These are phyloP conservation scores for Dromiciops gliroides DNA, from an alignment of 2,113 vertebrate species.

Conservation along the genomic window DNA sequence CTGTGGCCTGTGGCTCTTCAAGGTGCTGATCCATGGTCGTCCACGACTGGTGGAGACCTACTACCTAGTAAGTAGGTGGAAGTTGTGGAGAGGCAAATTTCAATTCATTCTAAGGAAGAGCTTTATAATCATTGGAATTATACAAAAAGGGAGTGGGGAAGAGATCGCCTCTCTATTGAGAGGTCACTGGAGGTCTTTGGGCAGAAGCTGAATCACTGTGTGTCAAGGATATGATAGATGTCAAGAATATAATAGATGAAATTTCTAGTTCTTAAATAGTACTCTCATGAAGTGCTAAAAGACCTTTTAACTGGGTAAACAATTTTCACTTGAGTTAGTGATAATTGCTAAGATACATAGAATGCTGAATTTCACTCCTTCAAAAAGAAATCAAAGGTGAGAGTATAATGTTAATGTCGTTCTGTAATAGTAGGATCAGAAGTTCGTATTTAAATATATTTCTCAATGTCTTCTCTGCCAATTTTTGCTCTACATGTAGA, in stretches of 20 bases:
- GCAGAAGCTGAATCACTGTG: background rate
- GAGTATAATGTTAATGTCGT: background rate
- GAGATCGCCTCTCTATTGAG: background rate
- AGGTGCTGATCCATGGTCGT: too few relatives aligned
- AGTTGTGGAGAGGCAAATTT: background rate
- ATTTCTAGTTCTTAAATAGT: background rate
- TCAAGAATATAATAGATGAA: background rate
- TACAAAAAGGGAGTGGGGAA: background rate
- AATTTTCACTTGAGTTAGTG: background rate
- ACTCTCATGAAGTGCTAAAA: background rate
- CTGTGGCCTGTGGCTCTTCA: too few relatives aligned
- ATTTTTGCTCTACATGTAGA: background rate
- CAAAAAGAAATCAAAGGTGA: background rate
- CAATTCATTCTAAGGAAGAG: background rate
- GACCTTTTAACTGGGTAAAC: background rate
- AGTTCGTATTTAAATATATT: background rate
- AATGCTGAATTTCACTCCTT: background rate
- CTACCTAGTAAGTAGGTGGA: background rate
- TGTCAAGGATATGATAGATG: background rate
- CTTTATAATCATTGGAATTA: background rate
- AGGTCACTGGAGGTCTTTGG: background rate
- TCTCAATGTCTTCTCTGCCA: background rate
- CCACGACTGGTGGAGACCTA: too few relatives aligned
- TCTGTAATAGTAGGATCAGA: constrained; percentile 1
- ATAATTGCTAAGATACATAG: background rate